A percentile compares a stretch with the other conserved stretches of the same genome.
Conservation (phyloP, 2,113 vertebrate species). For the Microcebus murinus region DNA sequence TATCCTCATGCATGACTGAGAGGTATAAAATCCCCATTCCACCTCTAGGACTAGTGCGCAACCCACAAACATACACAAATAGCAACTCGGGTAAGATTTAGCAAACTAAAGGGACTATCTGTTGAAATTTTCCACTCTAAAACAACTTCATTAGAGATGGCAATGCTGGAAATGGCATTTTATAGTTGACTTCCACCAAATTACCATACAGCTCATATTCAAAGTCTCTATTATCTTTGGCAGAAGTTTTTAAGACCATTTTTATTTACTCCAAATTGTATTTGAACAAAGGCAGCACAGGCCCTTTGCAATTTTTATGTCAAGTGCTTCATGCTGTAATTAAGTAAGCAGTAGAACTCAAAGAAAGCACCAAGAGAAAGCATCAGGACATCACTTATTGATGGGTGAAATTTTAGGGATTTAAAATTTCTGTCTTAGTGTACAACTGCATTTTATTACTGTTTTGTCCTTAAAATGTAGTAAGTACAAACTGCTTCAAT, state of each 20-base stretch:
- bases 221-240: slow-evolving; percentile 37
- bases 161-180: background rate
- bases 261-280: slow-evolving; percentile 61
- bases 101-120: background rate
- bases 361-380: background rate
- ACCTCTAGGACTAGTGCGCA: background rate
- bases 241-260: slow-evolving; percentile 43
- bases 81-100: background rate
- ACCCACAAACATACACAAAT: background rate
- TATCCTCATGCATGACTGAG: slow-evolving; percentile 24
- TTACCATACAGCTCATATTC: slow-evolving; percentile 15
- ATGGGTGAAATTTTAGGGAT: background rate
- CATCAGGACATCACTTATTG: background rate
- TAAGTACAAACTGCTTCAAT: slow-evolving; percentile 56
- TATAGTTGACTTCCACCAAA: slow-evolving; percentile 45
- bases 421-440: background rate
- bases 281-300: slow-evolving; percentile 37
- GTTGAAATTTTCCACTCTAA: background rate
- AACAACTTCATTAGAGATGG: slow-evolving; percentile 5
- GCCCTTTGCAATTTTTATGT: background rate
- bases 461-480: slow-evolving; percentile 60
- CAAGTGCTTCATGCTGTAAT: slow-evolving; percentile 58
- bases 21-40: slow-evolving; percentile 11
- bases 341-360: slow-evolving; percentile 46
- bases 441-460: slow-evolving; percentile 51